Evolutionary conservation across 2,113 vertebrate genomes (phyloP), one percentile per base, ranked within the genome.

Genomic region (Aldabrachelys gigantea): DNA sequence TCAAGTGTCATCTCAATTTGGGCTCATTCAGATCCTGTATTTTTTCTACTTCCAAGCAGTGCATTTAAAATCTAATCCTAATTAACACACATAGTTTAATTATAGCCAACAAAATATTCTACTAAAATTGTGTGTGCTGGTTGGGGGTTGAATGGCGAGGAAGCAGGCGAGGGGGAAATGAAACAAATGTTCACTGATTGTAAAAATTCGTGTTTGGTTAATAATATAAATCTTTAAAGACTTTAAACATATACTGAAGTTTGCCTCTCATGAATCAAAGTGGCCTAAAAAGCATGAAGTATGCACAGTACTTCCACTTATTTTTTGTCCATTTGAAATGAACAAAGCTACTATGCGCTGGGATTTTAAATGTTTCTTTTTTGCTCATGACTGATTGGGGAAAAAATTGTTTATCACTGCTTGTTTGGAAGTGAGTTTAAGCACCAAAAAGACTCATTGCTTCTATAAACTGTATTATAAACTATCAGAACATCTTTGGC

Each of bases 1-100:
- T 98, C 97, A 98, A 98, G 97, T 98, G 97, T 97, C 98, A 98
- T 98, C 97, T 98, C 97, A 98, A 97, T 98, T 98, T 98, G 97
- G 93, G 97, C 97, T 98, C 97, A 98, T 98, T 98, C 97, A 98
- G 95, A 98, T 98, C 96, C 97, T 98, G 97, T 98, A 95, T 98
- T 98, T 98, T 96, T 98, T 97, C 96, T 98, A 97, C 97, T 98
- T 97, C 94, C 96, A 98, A 98, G 96, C 96, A 98, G 89, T 98
- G 95, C 97, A 97, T 98, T 98, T 98, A 98, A 98, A 98, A 98
- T 98, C 97, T 98, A 98, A 97, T 98, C 95, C 97, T 98, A 98
- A 98, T 98, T 98, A 98, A 98, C 97, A 98, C 95, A 98, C 96
- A 98, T 98, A 97, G 97, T 98, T 98, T 98, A 98, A 98, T 98